phyloP scores from a whole-genome alignment of 2,888 invertebrate species.

The Agriopis marginaria region DNA sequence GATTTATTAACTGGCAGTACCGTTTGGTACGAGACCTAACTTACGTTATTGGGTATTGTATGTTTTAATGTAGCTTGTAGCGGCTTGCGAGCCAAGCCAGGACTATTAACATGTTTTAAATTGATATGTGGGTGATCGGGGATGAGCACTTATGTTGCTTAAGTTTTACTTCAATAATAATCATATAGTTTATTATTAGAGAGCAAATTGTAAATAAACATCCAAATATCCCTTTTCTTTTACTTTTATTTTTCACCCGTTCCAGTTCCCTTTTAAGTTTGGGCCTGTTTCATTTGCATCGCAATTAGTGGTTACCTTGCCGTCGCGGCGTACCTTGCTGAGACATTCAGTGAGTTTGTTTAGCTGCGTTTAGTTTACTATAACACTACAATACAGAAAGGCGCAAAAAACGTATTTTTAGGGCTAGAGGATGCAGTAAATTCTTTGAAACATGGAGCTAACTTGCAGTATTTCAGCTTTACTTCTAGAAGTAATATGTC shows the following conservation, averaged over 20 bases:
- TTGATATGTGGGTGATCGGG: conserved; percentile 75
- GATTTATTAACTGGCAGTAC: conserved; percentile 64
- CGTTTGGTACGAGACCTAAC: conserved; percentile 67
- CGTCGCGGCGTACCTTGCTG: conserved; percentile 16
- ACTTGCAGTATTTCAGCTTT: no score
- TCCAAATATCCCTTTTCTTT: conserved; percentile 85
- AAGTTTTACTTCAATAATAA: conserved; percentile 81
- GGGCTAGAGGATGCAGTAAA: neutral
- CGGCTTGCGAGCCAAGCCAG: conserved; percentile 72
- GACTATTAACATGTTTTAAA: conserved; percentile 80
- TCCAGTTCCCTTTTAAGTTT: conserved; percentile 47
- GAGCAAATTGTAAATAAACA: conserved; percentile 85
- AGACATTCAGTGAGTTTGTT: neutral
- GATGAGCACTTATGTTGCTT: conserved; percentile 77
- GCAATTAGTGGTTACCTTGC: conserved; percentile 54
- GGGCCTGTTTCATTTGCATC: conserved; percentile 61
- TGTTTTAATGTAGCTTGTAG: conserved; percentile 75
- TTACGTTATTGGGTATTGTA: conserved; percentile 73
- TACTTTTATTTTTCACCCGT: conserved; percentile 74
- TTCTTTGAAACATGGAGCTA: neutral
- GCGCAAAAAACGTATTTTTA: neutral
- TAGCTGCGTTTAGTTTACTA: neutral
- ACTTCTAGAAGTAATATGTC: no score
- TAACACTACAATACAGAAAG: neutral
- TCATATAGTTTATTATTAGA: conserved; percentile 81